Conservation (phyloP, 2,888 invertebrate species). For the Eristalinus aeneus region DNA sequence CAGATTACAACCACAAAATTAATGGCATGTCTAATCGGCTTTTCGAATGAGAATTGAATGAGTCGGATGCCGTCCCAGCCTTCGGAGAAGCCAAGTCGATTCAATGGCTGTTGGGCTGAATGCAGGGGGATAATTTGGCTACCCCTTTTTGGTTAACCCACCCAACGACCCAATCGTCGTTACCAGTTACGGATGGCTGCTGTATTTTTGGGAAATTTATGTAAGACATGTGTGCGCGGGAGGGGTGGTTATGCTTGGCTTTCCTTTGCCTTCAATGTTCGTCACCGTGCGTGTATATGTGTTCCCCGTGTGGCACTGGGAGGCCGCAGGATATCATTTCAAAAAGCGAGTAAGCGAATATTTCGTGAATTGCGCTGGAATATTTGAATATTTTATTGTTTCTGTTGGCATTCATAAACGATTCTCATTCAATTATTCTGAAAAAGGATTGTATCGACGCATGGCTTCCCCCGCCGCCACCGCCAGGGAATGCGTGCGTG, state of each 20-base stretch:
- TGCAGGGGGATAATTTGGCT: slow-evolving; percentile 58
- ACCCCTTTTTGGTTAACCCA: neutral
- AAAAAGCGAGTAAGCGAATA: slow-evolving; percentile 54
- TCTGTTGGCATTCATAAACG: slow-evolving; percentile 64
- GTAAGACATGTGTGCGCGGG: neutral
- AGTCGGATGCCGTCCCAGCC: slow-evolving; percentile 24
- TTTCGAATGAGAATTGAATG: slow-evolving; percentile 66
- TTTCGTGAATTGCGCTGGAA: slow-evolving; percentile 63
- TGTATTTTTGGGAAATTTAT: slow-evolving; percentile 60
- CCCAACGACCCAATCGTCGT: neutral
- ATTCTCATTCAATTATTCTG: slow-evolving; percentile 66
- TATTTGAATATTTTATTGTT: slow-evolving; percentile 70
- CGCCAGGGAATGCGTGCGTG: neutral
- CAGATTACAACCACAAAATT: slow-evolving; percentile 70
- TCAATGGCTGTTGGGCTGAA: neutral
- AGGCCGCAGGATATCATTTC: slow-evolving; percentile 14
- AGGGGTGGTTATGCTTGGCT: slow-evolving; percentile 16
- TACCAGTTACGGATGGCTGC: slow-evolving; percentile 36
- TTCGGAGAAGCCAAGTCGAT: slow-evolving; percentile 33
- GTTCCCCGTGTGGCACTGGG: neutral
- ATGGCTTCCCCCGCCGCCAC: neutral
- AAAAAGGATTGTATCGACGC: slow-evolving; percentile 42
- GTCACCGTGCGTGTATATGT: neutral
- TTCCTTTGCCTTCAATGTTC: neutral
- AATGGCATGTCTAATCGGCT: slow-evolving; percentile 70